Conservation (phyloP, 2,113 vertebrate genomes). For the Artemisiospiza belli region DNA sequence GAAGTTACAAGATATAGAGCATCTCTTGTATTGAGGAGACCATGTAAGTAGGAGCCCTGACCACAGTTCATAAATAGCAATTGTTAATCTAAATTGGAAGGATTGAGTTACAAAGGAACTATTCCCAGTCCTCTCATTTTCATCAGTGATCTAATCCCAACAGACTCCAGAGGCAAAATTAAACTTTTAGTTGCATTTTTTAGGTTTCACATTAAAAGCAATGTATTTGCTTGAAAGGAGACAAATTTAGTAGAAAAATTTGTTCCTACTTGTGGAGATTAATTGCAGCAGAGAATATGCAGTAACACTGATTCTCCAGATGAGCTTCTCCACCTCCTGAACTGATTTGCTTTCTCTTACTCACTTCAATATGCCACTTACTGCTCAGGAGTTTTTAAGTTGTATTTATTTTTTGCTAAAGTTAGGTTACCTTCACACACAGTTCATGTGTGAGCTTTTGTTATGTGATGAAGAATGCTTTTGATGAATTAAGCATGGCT, state of each 20-base stretch:
- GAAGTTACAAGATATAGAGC: neutral
- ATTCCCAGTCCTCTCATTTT: conserved; percentile 10
- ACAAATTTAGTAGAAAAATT: neutral
- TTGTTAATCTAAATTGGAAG: neutral
- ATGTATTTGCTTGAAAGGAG: neutral
- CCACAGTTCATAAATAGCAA: neutral
- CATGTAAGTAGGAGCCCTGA: neutral
- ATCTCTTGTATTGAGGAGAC: neutral
- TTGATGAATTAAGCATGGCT: neutral
- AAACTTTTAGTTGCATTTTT: neutral
- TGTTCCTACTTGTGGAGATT: neutral
- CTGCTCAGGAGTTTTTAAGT: neutral
- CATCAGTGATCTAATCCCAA: neutral
- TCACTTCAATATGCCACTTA: neutral
- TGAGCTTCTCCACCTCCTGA: neutral
- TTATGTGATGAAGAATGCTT: neutral
- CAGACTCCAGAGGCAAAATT: neutral
- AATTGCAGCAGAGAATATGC: neutral
- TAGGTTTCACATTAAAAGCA: neutral
- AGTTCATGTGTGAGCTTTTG: neutral
- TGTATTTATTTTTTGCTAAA: neutral
- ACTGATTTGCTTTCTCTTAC: neutral
- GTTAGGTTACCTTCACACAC: neutral
- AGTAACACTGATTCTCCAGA: neutral
- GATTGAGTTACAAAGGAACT: conserved; percentile 18